phyloP scores from a whole-genome alignment of 2,797 vertebrate genomes.

The Pantherophis alleghaniensis region DNA sequence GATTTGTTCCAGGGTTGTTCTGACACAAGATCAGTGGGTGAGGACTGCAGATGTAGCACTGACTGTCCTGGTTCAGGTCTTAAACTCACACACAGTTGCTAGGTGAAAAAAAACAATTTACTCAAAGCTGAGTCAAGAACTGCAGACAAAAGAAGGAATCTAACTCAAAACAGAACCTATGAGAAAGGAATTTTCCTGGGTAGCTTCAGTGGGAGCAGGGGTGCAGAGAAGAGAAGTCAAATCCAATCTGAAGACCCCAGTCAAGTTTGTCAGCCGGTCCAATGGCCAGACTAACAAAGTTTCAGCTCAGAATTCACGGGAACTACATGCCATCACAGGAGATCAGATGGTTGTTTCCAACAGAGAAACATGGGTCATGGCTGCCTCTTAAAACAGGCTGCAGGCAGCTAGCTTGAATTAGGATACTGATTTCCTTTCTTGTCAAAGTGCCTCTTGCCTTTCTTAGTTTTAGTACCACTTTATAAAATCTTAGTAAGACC shows the following conservation, averaged over 20 bases:
- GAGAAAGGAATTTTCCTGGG: neutral
- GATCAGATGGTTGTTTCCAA: neutral
- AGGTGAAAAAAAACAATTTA: neutral
- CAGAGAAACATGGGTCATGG: neutral
- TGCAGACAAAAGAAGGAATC: neutral
- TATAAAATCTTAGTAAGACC: too few species aligned
- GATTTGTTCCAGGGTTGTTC: neutral
- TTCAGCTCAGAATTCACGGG: neutral
- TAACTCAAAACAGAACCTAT: neutral
- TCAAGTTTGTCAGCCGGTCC: neutral
- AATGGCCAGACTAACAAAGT: neutral
- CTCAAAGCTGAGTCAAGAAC: neutral
- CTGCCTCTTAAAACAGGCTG: too few species aligned
- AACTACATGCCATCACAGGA: neutral
- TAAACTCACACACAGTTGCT: neutral
- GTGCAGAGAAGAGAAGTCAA: neutral
- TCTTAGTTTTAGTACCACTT: neutral
- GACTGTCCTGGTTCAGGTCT: neutral
- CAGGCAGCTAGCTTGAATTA: neutral
- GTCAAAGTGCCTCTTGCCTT: neutral
- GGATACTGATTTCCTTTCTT: neutral
- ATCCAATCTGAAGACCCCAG: neutral
- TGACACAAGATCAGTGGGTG: neutral
- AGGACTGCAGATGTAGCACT: neutral
- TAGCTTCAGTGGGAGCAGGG: neutral